These are phyloP conservation scores for Cyrtonyx montezumae DNA, from an alignment of 2,113 vertebrate genomes.

Conservation along the genomic window DNA sequence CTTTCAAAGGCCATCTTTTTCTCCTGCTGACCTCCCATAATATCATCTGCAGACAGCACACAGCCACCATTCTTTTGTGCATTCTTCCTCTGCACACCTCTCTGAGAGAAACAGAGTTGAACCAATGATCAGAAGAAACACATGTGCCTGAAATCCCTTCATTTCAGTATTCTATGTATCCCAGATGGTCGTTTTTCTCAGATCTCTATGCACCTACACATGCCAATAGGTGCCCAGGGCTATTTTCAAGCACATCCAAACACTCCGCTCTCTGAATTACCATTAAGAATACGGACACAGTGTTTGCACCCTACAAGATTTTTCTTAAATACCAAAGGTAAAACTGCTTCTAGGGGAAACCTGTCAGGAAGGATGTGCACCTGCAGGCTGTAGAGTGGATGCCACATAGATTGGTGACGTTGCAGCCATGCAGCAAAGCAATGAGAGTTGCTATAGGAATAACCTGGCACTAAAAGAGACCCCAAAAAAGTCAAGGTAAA, in stretches of 20 bases:
- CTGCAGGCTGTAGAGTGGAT: not conserved
- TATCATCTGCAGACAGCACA: not conserved
- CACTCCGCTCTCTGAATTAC: slow-evolving; percentile 16
- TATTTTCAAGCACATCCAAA: slow-evolving; percentile 42
- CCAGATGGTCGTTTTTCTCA: slow-evolving; percentile 55
- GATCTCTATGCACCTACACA: slow-evolving; percentile 62
- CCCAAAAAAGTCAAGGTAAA: not conserved
- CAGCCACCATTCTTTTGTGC: not conserved
- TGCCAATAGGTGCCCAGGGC: slow-evolving; percentile 28
- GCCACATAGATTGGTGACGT: not conserved
- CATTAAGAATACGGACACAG: not conserved
- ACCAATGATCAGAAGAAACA: not conserved
- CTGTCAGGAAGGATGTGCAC: not conserved
- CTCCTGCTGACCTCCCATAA: not conserved
- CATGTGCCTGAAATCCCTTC: not conserved
- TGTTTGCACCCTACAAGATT: not conserved
- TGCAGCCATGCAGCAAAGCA: not conserved
- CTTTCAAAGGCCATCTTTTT: not conserved
- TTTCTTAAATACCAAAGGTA: not conserved
- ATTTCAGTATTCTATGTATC: not conserved
- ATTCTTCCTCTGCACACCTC: not conserved
- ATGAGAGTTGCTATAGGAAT: not conserved
- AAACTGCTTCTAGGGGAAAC: not conserved
- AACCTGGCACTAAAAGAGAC: not conserved
- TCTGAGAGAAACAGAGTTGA: not conserved